phyloP scores from a whole-genome alignment of 2,888 invertebrate genomes.

The Dasysyrphus albostriatus region DNA sequence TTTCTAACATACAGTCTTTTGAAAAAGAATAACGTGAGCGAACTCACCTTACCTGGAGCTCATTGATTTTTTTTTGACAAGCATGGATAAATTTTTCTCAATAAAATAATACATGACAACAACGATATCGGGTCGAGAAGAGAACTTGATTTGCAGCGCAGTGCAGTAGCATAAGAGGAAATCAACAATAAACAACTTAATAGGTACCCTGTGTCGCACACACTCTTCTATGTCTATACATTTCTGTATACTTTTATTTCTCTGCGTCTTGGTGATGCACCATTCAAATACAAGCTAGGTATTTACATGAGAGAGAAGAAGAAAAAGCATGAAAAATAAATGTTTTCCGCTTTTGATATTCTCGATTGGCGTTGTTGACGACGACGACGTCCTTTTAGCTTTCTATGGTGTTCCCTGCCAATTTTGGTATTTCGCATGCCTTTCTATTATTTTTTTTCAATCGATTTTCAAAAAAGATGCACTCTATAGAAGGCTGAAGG shows the following conservation, averaged over 20 bases:
- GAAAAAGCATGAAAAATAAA: slow-evolving; percentile 8
- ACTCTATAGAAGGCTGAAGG: slow-evolving; percentile 30
- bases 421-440: slow-evolving; percentile 35
- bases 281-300: neutral
- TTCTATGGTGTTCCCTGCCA: slow-evolving; percentile 28
- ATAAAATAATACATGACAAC: neutral
- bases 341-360: slow-evolving; percentile 21
- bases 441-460: slow-evolving; percentile 10
- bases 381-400: slow-evolving; percentile 19
- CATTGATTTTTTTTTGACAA: slow-evolving; percentile 42
- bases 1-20: slow-evolving; percentile 27
- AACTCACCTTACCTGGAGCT: slow-evolving; percentile 44
- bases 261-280: slow-evolving; percentile 20
- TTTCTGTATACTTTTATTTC: neutral
- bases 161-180: slow-evolving; percentile 44
- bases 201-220: neutral
- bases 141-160: slow-evolving; percentile 23
- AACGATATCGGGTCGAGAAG: slow-evolving; percentile 3
- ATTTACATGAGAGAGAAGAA: neutral
- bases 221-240: neutral
- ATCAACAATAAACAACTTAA: slow-evolving; percentile 52
- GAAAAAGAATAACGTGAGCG: slow-evolving; percentile 39
- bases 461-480: slow-evolving; percentile 32
- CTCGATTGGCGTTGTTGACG: slow-evolving; percentile 27
- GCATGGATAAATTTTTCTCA: slow-evolving; percentile 26